phyloP scores from a whole-genome alignment of 2,797 vertebrate genomes.

The Falco naumanni region DNA sequence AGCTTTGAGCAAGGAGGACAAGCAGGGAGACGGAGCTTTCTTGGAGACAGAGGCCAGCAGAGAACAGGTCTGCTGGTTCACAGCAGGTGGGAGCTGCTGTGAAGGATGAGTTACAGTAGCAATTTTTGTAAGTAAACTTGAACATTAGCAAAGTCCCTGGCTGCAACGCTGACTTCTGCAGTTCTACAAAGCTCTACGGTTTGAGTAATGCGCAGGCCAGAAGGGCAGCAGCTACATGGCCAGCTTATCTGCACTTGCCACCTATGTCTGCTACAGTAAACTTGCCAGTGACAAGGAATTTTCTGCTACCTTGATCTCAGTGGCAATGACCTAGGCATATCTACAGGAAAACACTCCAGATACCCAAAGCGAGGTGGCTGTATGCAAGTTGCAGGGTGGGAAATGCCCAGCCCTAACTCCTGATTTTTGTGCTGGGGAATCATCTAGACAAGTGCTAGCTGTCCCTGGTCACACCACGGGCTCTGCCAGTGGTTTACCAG shows the following conservation, averaged over 20 bases:
- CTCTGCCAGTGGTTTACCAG: background rate
- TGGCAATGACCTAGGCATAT: background rate
- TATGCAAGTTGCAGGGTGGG: background rate
- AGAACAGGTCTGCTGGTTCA: background rate
- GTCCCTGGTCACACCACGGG: background rate
- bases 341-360: background rate
- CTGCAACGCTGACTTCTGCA: background rate
- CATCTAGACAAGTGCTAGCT: background rate
- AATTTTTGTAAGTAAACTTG: background rate
- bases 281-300: background rate
- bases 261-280: background rate
- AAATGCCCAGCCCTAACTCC: background rate
- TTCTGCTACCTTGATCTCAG: background rate
- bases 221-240: background rate
- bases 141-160: background rate
- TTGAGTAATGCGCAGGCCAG: background rate
- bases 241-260: background rate
- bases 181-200: background rate
- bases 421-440: background rate
- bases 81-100: background rate
- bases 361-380: fast-evolving
- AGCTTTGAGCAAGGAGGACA: background rate
- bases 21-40: background rate
- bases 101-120: background rate
- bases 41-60: background rate